Evolutionary conservation across 2,113 vertebrate genomes (phyloP).

Genomic region (Micronycteris hirsuta): DNA sequence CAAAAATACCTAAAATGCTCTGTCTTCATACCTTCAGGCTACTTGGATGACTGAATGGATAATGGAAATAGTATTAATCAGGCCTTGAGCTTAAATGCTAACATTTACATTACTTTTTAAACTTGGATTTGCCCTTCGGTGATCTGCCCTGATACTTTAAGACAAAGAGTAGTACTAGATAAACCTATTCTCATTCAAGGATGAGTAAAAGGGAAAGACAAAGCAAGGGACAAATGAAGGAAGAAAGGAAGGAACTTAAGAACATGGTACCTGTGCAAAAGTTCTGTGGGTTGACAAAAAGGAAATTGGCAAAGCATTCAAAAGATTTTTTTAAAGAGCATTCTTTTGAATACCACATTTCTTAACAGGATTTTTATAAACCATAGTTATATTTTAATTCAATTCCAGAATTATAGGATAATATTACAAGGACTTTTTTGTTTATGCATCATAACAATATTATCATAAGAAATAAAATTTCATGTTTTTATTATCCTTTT

Average conservation of each 20-base stretch:
- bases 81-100: not conserved
- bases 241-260: not conserved
- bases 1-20: not conserved
- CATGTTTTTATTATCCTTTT: not conserved
- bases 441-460: not conserved
- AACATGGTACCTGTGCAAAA: not conserved
- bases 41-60: not conserved
- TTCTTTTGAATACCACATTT: not conserved
- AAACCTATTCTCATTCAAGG: not conserved
- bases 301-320: not conserved
- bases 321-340: not conserved
- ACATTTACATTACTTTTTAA: not conserved
- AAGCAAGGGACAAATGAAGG: not conserved
- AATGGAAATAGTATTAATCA: not conserved
- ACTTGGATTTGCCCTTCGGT: not conserved
- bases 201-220: not conserved
- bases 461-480: not conserved
- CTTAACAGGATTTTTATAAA: not conserved
- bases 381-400: not conserved
- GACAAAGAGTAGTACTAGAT: not conserved
- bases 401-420: not conserved
- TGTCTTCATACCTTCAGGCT: not conserved
- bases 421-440: not conserved
- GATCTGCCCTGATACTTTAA: not conserved
- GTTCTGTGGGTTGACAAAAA: not conserved